These are phyloP conservation scores for Drosophila neonasuta DNA, from an alignment of 2,888 invertebrate genomes.

Conservation along the genomic window DNA sequence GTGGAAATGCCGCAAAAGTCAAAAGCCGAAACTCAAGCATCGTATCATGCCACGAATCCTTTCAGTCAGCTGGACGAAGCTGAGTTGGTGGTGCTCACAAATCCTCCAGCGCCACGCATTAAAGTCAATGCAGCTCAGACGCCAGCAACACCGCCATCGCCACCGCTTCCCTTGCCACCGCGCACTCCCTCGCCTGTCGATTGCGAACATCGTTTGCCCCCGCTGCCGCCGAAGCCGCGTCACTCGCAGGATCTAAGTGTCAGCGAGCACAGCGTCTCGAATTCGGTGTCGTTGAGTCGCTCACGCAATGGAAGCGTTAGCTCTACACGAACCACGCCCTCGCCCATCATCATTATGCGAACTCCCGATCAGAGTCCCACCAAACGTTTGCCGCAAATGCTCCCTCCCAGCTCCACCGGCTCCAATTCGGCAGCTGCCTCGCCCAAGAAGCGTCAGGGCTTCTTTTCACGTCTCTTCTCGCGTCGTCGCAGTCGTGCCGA, in stretches of 20 bases:
- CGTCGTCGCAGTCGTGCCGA: slow-evolving; percentile 83
- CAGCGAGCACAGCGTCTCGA: slow-evolving; percentile 58
- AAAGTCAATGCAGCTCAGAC: slow-evolving; percentile 76
- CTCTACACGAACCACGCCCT: slow-evolving; percentile 78
- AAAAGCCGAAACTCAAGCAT: slow-evolving; percentile 3
- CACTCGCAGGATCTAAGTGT: slow-evolving; percentile 83
- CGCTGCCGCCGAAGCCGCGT: slow-evolving; percentile 90
- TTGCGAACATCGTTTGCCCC: slow-evolving; percentile 87
- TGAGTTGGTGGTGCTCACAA: slow-evolving; percentile 81
- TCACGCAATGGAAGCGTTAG: slow-evolving; percentile 72
- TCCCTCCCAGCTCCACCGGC: slow-evolving; percentile 55
- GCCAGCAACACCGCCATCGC: slow-evolving; percentile 77
- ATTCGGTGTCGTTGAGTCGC: slow-evolving; percentile 66
- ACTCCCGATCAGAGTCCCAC: slow-evolving; percentile 83
- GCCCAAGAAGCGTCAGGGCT: slow-evolving; percentile 85
- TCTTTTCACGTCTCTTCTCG: slow-evolving; percentile 86
- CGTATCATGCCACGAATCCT: slow-evolving; percentile 67
- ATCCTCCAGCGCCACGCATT: slow-evolving; percentile 83
- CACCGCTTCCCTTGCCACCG: slow-evolving; percentile 73
- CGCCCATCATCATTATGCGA: slow-evolving; percentile 82
- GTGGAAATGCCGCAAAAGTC: slow-evolving; percentile 85
- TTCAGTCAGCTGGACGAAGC: slow-evolving; percentile 78
- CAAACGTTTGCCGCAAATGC: slow-evolving; percentile 82
- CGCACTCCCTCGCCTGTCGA: slow-evolving; percentile 61
- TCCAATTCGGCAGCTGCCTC: slow-evolving; percentile 74